Conservation (phyloP, 2,888 invertebrate genomes). For the Drosophila kambysellisi region DNA sequence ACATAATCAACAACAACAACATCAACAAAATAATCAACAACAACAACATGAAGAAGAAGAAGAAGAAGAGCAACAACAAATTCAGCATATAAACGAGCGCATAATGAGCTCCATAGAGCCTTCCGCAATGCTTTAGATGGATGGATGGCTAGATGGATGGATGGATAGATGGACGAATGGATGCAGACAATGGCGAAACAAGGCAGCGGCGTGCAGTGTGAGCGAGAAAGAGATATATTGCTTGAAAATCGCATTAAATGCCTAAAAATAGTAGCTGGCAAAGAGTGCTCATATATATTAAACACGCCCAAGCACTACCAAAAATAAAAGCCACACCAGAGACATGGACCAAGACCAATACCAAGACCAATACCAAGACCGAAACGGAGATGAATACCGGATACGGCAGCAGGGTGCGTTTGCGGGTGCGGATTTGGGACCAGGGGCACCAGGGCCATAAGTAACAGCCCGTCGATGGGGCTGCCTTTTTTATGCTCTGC, state of each 20-base stretch:
- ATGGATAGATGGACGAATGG: slow-evolving; percentile 12
- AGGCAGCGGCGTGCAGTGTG: not conserved
- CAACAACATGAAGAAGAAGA: slow-evolving; percentile 33
- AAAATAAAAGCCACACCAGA: not conserved
- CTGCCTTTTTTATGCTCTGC: slow-evolving; percentile 75
- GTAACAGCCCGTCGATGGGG: slow-evolving; percentile 57
- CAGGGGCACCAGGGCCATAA: slow-evolving; percentile 35
- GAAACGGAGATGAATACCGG: not conserved
- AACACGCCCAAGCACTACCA: slow-evolving; percentile 60
- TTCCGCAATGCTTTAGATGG: slow-evolving; percentile 48
- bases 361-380: not conserved
- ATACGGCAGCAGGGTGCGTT: not conserved
- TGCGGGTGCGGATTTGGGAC: not conserved
- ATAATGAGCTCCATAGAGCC: slow-evolving; percentile 77
- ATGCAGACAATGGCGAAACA: slow-evolving; percentile 20
- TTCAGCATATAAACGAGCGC: slow-evolving; percentile 81
- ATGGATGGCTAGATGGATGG: slow-evolving; percentile 13
- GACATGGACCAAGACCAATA: not conserved
- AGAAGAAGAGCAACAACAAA: slow-evolving; percentile 67
- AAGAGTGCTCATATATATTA: slow-evolving; percentile 71
- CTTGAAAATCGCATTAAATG: slow-evolving; percentile 74
- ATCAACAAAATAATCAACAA: slow-evolving; percentile 55
- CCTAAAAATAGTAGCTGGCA: slow-evolving; percentile 66
- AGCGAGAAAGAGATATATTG: not conserved
- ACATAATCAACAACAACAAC: slow-evolving; percentile 27